phyloP scores from a whole-genome alignment of 2,888 invertebrate genomes.

The Eurois occulta region DNA sequence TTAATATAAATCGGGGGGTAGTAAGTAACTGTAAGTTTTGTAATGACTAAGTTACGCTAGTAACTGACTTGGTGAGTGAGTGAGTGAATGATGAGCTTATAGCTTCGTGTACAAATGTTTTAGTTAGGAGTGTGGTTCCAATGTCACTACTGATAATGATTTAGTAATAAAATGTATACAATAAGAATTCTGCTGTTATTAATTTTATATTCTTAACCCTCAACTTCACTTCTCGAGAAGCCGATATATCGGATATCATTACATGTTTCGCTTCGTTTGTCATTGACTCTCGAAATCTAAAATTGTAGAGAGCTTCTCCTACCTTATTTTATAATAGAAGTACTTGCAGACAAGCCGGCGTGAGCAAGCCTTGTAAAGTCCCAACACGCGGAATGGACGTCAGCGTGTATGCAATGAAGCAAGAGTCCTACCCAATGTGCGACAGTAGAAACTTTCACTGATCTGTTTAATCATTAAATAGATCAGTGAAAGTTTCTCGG shows the following conservation, averaged over 20 bases:
- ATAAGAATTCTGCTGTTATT: constrained; percentile 66
- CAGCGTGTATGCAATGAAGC: too few relatives aligned
- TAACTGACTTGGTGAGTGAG: constrained; percentile 55
- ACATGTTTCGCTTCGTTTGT: too few relatives aligned
- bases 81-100: constrained; percentile 64
- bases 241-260: not conserved
- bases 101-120: constrained; percentile 78
- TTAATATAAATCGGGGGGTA: constrained; percentile 66
- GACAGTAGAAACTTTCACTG: too few relatives aligned
- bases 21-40: constrained; percentile 68
- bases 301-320: not conserved
- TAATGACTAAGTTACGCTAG: constrained; percentile 70
- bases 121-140: constrained; percentile 72
- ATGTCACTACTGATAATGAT: constrained; percentile 74
- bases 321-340: too few relatives aligned
- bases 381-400: too few relatives aligned
- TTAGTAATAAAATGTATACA: constrained; percentile 77
- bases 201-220: constrained; percentile 34
- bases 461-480: too few relatives aligned
- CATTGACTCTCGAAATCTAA: not conserved
- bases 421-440: too few relatives aligned
- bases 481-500: too few relatives aligned
- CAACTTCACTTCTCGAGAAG: not conserved
- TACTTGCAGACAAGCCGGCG: too few relatives aligned
- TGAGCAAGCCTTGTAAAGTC: too few relatives aligned